phyloP scores from a whole-genome alignment of 2,888 invertebrate species.

The Scaptodrosophila latifasciaeformis region DNA sequence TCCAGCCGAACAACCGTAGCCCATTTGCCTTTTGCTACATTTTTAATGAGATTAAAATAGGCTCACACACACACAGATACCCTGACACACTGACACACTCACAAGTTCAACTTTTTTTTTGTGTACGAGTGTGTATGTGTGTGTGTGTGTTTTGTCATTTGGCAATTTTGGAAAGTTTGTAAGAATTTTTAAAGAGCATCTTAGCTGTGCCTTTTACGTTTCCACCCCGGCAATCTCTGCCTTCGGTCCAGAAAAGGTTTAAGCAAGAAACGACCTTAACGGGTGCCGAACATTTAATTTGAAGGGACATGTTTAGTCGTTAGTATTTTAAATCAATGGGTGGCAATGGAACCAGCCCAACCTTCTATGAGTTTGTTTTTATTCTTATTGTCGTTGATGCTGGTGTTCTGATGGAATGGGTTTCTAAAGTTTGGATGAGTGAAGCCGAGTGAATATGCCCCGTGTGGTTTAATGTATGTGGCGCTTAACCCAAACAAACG shows the following conservation, averaged over 20 bases:
- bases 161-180: conserved; percentile 68
- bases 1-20: conserved; percentile 18
- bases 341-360: background rate
- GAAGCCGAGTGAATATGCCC: background rate
- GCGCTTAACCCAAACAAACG: conserved; percentile 21
- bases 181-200: conserved; percentile 7
- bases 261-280: conserved; percentile 20
- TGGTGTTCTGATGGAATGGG: no score
- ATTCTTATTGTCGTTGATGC: no score
- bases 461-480: conserved; percentile 23
- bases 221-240: no score
- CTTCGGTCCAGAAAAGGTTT: conserved; percentile 59
- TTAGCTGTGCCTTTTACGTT: background rate
- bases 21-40: conserved; percentile 63
- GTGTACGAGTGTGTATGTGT: no score
- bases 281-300: background rate
- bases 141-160: no score
- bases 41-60: conserved; percentile 70
- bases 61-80: conserved; percentile 49
- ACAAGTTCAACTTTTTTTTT: background rate
- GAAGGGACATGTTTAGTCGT: conserved; percentile 1
- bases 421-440: no score
- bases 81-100: conserved; percentile 37
- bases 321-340: background rate
- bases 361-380: no score